phyloP scores from a whole-genome alignment of 92 coral and sea anemone genomes.

The Porites divaricata region DNA sequence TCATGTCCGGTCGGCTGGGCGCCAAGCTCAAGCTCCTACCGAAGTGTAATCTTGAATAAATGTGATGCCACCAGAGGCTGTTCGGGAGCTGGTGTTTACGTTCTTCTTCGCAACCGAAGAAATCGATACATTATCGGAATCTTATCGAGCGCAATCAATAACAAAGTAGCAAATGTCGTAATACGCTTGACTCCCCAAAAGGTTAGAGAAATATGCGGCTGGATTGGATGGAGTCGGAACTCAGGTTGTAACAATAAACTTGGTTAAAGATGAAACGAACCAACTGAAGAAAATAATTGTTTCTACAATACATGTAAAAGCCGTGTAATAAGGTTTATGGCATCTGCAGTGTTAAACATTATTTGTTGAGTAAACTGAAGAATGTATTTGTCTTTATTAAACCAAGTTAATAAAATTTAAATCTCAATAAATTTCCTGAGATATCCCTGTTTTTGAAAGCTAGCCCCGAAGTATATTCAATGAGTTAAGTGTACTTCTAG shows the following conservation, averaged over 20 bases:
- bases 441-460: no score
- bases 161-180: constrained; percentile 13
- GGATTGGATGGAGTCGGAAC: constrained; percentile 33
- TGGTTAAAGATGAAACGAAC: neutral
- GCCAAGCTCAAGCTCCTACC: constrained; percentile 21
- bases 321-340: no score
- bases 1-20: constrained; percentile 45
- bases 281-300: neutral
- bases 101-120: neutral
- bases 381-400: no score
- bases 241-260: constrained; percentile 9
- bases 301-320: neutral
- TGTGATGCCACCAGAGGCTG: constrained; percentile 47
- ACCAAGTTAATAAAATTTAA: no score
- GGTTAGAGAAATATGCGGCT: constrained; percentile 39
- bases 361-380: no score
- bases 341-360: no score
- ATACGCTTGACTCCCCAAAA: constrained; percentile 40
- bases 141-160: constrained; percentile 25
- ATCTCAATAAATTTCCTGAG: no score
- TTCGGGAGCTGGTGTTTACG: constrained; percentile 56
- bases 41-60: constrained; percentile 29
- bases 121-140: constrained; percentile 42
- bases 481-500: no score
- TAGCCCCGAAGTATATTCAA: no score